A percentile compares a stretch with the other conserved stretches of the same genome.
phyloP scores from a whole-genome alignment of 2,113 vertebrate species.

The Neolamprologus hecqui region DNA sequence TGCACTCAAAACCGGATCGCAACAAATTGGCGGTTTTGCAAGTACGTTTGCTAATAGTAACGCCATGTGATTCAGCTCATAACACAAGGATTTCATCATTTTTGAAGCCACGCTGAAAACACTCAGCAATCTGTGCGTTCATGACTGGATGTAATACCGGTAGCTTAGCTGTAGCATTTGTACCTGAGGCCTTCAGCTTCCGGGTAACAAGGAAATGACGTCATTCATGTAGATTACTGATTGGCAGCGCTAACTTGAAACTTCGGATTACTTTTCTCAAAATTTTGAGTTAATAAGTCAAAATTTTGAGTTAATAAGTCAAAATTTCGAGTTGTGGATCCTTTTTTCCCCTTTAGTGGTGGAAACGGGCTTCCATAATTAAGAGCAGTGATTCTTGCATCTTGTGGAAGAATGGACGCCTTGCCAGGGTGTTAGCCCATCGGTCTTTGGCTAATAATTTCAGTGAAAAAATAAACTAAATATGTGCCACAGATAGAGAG shows the following conservation, averaged over 20 bases:
- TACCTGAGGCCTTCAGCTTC: background rate
- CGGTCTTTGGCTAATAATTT: background rate
- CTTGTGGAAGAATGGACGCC: background rate
- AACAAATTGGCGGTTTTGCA: rapidly evolving
- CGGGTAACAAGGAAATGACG: background rate
- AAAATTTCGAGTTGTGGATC: background rate
- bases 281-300: background rate
- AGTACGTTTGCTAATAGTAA: background rate
- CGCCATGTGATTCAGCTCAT: background rate
- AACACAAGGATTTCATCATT: background rate
- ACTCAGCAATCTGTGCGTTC: background rate
- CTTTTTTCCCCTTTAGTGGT: rapidly evolving
- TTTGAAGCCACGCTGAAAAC: background rate
- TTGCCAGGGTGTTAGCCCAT: background rate
- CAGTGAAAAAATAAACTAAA: background rate
- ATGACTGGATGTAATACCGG: background rate
- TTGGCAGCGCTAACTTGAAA: background rate
- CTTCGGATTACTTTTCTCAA: background rate
- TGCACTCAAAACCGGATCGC: background rate
- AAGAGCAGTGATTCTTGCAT: background rate
- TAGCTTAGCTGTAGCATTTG: background rate
- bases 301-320: background rate
- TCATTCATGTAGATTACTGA: background rate
- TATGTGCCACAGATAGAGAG: background rate
- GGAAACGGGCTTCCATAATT: background rate